Conservation (phyloP, 2,113 vertebrate species). For the Python bivittatus region DNA sequence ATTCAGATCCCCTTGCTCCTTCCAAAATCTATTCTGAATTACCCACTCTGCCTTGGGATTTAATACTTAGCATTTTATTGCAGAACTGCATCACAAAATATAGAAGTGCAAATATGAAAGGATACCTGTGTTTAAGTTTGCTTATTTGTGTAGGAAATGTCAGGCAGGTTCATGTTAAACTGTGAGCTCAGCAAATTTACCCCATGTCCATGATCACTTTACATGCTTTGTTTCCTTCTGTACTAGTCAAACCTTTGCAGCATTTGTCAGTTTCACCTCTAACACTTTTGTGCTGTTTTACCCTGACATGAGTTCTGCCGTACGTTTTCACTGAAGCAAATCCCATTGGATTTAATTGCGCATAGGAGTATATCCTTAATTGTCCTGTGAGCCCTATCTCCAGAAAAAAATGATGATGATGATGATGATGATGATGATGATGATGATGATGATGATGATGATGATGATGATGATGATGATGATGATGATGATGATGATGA, state of each 20-base stretch:
- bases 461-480: no score
- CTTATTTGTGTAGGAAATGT: neutral
- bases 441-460: no score
- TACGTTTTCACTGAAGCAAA: neutral
- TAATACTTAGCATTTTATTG: neutral
- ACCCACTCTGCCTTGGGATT: neutral
- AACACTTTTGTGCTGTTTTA: conserved; percentile 22
- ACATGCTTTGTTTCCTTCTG: neutral
- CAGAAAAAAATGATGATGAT: neutral
- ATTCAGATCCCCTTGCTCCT: neutral
- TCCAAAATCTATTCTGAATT: neutral
- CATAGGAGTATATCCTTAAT: neutral
- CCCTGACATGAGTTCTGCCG: neutral
- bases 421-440: no score
- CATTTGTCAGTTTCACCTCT: neutral
- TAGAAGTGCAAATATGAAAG: neutral
- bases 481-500: no score
- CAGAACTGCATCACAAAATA: neutral
- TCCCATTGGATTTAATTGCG: neutral
- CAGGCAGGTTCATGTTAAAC: neutral
- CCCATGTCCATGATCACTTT: neutral
- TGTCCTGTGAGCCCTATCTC: neutral
- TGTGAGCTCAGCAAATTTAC: neutral
- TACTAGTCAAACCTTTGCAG: neutral
- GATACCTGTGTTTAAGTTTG: neutral